Evolutionary conservation across 2,113 vertebrate genomes (phyloP).

Genomic region (Hypanus sabinus): DNA sequence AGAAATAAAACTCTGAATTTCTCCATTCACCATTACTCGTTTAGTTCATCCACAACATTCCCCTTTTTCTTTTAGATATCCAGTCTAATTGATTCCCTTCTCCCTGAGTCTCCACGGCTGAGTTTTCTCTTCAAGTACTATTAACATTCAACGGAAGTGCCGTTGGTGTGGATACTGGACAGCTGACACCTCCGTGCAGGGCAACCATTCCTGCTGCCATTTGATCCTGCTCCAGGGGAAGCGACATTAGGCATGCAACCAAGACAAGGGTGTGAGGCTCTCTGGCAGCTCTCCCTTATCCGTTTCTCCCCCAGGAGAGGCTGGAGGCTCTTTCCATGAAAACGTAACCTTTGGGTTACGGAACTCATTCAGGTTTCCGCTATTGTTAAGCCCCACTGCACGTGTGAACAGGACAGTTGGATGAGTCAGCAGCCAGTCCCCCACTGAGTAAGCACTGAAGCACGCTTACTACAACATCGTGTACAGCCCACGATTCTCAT

Average conservation of each 20-base stretch:
- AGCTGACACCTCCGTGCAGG: slow-evolving; percentile 22
- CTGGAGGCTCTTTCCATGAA: neutral
- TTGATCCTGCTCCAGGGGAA: slow-evolving; percentile 23
- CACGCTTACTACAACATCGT: neutral
- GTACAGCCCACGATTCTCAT: neutral
- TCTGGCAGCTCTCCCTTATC: neutral
- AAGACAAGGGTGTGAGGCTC: neutral
- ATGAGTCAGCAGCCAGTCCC: neutral
- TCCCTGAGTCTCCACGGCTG: neutral
- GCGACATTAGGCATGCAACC: neutral
- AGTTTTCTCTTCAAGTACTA: neutral
- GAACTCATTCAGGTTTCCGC: neutral
- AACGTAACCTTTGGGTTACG: neutral
- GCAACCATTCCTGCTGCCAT: slow-evolving; percentile 17
- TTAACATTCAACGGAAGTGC: neutral
- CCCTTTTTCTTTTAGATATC: neutral
- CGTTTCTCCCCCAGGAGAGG: no score
- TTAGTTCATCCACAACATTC: neutral
- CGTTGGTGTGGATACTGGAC: neutral
- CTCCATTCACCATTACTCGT: no score
- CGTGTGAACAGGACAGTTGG: no score
- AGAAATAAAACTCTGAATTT: neutral
- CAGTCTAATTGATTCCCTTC: neutral
- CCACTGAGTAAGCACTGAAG: neutral
- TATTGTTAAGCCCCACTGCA: neutral